phyloP scores from a whole-genome alignment of 2,888 invertebrate species.

The Philaethria dido region DNA sequence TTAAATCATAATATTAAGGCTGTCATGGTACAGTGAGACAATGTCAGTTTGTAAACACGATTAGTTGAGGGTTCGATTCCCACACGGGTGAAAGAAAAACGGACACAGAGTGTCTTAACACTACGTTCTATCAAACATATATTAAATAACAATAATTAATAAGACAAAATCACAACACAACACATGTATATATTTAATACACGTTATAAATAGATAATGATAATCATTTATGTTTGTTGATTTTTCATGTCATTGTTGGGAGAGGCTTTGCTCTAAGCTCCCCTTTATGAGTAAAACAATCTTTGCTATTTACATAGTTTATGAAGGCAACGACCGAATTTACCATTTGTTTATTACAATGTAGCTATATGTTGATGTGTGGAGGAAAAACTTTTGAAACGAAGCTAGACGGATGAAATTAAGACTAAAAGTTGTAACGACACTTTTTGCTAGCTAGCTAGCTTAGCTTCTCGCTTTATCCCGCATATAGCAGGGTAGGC shows the following conservation, averaged over 20 bases:
- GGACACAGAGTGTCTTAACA: too few relatives aligned
- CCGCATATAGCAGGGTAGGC: too few relatives aligned
- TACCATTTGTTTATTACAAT: constrained; percentile 15
- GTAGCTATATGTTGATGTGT: too few relatives aligned
- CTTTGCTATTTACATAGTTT: not conserved
- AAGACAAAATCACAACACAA: not conserved
- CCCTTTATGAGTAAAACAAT: not conserved
- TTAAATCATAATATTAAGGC: too few relatives aligned
- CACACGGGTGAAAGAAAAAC: not conserved
- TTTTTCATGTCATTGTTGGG: constrained; percentile 30
- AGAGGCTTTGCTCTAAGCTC: constrained; percentile 9
- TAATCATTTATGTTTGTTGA: constrained; percentile 16
- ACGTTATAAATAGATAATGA: constrained; percentile 14
- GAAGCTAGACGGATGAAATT: too few relatives aligned
- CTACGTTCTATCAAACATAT: not conserved
- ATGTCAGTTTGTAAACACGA: not conserved
- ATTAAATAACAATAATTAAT: not conserved
- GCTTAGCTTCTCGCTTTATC: too few relatives aligned
- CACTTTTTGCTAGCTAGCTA: too few relatives aligned
- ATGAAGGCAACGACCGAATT: constrained; percentile 32
- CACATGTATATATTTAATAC: not conserved
- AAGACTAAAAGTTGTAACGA: too few relatives aligned
- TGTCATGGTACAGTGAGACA: too few relatives aligned
- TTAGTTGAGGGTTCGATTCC: not conserved
- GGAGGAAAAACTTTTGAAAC: too few relatives aligned